Conservation (phyloP, 2,888 invertebrate genomes). For the Zygogramma bicolorata region DNA sequence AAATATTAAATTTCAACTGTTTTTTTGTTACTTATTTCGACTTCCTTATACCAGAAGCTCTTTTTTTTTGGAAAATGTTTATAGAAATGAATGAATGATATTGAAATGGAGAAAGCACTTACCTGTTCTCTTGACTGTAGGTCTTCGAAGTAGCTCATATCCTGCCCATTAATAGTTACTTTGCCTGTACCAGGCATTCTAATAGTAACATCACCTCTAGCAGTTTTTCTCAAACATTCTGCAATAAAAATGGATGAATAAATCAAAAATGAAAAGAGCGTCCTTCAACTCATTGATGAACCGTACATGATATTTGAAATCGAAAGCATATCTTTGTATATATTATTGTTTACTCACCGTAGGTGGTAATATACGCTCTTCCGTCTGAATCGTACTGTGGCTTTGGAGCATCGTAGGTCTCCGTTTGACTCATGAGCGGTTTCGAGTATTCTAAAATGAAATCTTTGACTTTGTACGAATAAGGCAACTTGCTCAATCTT, state of each 20-base stretch:
- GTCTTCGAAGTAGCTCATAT: constrained; percentile 81
- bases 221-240: constrained; percentile 80
- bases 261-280: no score
- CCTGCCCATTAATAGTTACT: constrained; percentile 83
- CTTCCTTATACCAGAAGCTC: no score
- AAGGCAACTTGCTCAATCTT: constrained; percentile 77
- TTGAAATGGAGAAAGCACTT: no score
- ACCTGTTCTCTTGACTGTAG: constrained; percentile 84
- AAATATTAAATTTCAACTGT: no score
- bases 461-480: constrained; percentile 77
- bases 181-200: constrained; percentile 85
- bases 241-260: constrained; percentile 48
- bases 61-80: no score
- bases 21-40: no score
- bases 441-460: constrained; percentile 81
- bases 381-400: constrained; percentile 78
- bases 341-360: constrained; percentile 70
- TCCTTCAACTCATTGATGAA: no score
- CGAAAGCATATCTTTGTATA: no score
- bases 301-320: no score
- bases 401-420: constrained; percentile 75
- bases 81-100: no score
- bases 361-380: constrained; percentile 77
- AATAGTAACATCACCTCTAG: constrained; percentile 84
- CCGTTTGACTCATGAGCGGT: constrained; percentile 71